Conservation (phyloP, 1,140 invertebrate genomes). For the Drosophila parvula region DNA sequence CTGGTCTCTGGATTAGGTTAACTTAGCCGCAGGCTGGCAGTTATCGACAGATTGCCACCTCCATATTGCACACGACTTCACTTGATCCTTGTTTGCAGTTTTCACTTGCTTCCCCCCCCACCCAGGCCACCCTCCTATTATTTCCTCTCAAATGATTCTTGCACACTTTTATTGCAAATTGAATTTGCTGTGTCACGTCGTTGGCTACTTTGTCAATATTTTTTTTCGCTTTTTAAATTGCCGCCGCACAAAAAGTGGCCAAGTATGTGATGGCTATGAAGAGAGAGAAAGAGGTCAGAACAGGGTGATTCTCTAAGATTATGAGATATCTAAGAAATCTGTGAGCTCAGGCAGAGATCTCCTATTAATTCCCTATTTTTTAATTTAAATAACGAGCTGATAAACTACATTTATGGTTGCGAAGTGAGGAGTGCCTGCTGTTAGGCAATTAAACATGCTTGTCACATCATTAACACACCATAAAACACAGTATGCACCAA, state of each 20-base stretch:
- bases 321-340: background rate
- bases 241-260: constrained; percentile 33
- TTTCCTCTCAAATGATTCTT: constrained; percentile 43
- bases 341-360: no score
- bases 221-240: constrained; percentile 63
- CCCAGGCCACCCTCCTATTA: constrained; percentile 3
- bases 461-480: constrained; percentile 18
- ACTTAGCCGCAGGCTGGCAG: constrained; percentile 27
- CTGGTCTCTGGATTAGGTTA: constrained; percentile 40
- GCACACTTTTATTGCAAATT: constrained; percentile 75
- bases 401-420: background rate
- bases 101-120: constrained; percentile 5
- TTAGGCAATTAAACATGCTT: background rate
- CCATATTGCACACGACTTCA: constrained; percentile 34
- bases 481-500: background rate
- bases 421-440: no score
- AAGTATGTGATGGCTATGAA: background rate
- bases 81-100: constrained; percentile 45
- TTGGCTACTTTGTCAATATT: constrained; percentile 71
- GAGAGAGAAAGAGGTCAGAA: constrained; percentile 4
- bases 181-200: constrained; percentile 74
- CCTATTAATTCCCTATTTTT: background rate
- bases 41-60: constrained; percentile 51
- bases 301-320: constrained; percentile 46
- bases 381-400: background rate